Evolutionary conservation across 92 coral and sea anemone species (phyloP), one percentile per base, ranked within the genome.

Genomic region (Epizoanthus ramosus): DNA sequence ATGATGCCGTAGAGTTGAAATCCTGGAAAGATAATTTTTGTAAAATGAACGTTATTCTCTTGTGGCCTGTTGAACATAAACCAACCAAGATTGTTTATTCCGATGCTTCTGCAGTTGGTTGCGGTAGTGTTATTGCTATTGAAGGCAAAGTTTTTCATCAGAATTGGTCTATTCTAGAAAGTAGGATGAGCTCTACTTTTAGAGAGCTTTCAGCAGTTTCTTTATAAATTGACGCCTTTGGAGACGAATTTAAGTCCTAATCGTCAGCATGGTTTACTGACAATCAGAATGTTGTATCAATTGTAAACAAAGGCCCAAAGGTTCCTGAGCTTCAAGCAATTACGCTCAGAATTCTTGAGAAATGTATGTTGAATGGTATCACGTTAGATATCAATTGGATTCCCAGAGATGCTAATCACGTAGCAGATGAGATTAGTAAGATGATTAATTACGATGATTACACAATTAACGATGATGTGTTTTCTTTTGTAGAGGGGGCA

Each of bases 141-240:
- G 94, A 86, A n/a, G 89, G 84, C 61, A 68, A 84, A 13, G 19
- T 84, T 23, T 90, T 91, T 69, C 94, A 91, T 10, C 89, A 91
- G 69, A 89, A 89, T 66, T 91, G 91, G 85, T 88, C 91, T 31
- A 88, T 77, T 35, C 10, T 50, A 19, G 88, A 87, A 71, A 67
- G 84, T 60, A 60, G 72, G 18, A 83, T 71, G 19, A 86, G 91
- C 66, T 87, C 88, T 53, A 90, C 91, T 59, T 86, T 68, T 65
- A 87, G 88, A 58, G 87, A 87, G 58, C 41, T 87, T 3, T 67
- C 53, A n/a, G 73, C 94, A 16, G 89, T 85, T 47, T 81, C 86
- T 8, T 70, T 87, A 57, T 80, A 91, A 4, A 31, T 87, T 0
- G 76, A 87, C 3, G 82, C 88, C 12, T 90, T 90, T 68, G 56